Evolutionary conservation across 2,113 vertebrate genomes (phyloP).

Genomic region (Harpagus bidentatus): DNA sequence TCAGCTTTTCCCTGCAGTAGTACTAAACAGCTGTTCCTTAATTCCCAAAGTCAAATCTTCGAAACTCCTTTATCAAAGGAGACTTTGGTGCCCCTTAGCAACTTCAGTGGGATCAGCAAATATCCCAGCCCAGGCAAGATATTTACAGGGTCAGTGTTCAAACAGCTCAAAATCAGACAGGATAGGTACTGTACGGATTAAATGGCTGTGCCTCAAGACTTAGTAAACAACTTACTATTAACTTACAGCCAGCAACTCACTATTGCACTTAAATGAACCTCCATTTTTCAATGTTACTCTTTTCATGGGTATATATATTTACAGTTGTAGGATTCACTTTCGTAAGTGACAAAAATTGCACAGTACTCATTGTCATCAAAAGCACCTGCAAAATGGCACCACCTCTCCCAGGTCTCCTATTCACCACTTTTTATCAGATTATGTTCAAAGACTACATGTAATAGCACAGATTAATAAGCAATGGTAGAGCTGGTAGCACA

Average conservation of each 20-base stretch:
- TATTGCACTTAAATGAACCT: not conserved
- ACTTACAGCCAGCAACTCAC: not conserved
- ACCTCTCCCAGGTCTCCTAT: not conserved
- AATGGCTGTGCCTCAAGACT: not conserved
- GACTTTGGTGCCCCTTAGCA: not conserved
- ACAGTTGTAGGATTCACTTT: not conserved
- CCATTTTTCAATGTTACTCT: not conserved
- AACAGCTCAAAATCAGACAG: not conserved
- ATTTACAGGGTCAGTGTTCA: not conserved
- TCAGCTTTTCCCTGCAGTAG: not conserved
- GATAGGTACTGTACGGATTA: not conserved
- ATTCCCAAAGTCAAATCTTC: not conserved
- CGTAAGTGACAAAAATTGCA: not conserved
- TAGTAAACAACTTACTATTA: not conserved
- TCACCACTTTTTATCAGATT: not conserved
- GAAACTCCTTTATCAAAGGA: not conserved
- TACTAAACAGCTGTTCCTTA: not conserved
- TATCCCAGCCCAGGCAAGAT: not conserved
- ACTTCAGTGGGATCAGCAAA: not conserved
- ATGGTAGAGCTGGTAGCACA: not conserved
- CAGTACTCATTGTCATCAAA: not conserved
- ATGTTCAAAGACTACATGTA: not conserved
- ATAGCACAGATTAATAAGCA: not conserved
- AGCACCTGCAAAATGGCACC: not conserved
- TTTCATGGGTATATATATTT: not conserved